Base-by-base conservation (phyloP, 2,888 invertebrate species). In the Baccha elongata region DNA sequence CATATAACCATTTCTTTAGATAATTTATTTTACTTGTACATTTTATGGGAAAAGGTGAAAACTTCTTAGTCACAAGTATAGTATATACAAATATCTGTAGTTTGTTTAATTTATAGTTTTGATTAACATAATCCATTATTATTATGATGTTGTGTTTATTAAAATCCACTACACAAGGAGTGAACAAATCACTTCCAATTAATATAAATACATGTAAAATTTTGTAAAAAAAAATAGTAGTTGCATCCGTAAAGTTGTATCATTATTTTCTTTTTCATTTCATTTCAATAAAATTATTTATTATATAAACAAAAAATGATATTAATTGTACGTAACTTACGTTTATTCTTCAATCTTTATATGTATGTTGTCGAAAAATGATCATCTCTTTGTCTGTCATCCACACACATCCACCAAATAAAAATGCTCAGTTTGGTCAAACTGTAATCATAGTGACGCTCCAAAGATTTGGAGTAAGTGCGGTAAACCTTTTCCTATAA, bases 401-500 rank as follows among this genome's bases (percentile, higher is more conserved):
- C 81, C 81, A 81, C 75, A 81, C 75, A 81, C 69, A 81, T 76
- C 81, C 60, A 81, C 75, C 69, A 74, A 74, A 50, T 74, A 74
- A 53, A 79, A 79, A 32, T 48, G 60, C 42, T 53, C 84, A 84
- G 84, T 84, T 75, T 79, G 71, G 74, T 80, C 80, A 53, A 84
- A 84, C 80, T 80, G 80, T 67, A 80, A 84, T 80, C 84, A 74
- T 79, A 84, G 74, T 74, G 84, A 84, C 48, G 80, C 80, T 84
- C 80, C 84, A 84, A 84, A 80, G 68, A 84, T 84, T 84, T 84
- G 84, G 84, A 84, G 84, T 84, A 84, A 84, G 84, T 84, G 73
- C 80, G 84, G 79, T 80, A 84, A 84, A 79, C 73, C 67, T 83
- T 68, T 84, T 73, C 73, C 79, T 78, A 44, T 80, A 73, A 50